Conservation (phyloP, 1,140 invertebrate genomes). For the Drosophila sturtevanti region DNA sequence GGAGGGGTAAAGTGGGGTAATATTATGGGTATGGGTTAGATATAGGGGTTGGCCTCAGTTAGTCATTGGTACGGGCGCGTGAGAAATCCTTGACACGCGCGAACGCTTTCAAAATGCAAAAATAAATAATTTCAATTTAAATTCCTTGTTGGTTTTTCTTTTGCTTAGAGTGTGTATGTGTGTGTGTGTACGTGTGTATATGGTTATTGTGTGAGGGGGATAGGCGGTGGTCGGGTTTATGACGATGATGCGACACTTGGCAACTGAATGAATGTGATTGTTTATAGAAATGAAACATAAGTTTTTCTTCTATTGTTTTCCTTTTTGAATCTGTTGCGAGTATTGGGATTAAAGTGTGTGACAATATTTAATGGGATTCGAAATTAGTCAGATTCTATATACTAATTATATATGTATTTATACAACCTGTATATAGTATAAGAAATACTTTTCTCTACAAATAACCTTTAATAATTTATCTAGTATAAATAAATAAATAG, state of each 20-base stretch:
- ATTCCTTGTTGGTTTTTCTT: constrained; percentile 61
- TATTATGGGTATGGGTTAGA: background rate
- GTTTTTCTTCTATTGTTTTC: constrained; percentile 57
- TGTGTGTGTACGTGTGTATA: background rate
- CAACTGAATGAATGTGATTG: constrained; percentile 45
- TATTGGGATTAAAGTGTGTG: background rate
- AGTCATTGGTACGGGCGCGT: constrained; percentile 54
- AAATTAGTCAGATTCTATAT: background rate
- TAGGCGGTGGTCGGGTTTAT: background rate
- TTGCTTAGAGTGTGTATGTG: constrained; percentile 28
- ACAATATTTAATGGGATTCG: background rate
- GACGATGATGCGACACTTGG: constrained; percentile 29
- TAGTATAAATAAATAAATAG: too few species aligned
- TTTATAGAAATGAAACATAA: constrained; percentile 64
- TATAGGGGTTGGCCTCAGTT: constrained; percentile 21
- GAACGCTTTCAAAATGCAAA: constrained; percentile 77
- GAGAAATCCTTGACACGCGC: constrained; percentile 79
- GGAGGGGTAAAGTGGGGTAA: background rate
- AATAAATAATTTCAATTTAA: constrained; percentile 82
- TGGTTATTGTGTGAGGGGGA: background rate
- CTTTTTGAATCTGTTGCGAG: constrained; percentile 42
- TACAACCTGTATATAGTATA: too few species aligned
- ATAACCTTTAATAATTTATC: too few species aligned
- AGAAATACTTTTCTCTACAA: too few species aligned
- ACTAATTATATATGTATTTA: background rate